Conservation (phyloP, 1,140 invertebrate species). For the Dendrolimus punctatus region DNA sequence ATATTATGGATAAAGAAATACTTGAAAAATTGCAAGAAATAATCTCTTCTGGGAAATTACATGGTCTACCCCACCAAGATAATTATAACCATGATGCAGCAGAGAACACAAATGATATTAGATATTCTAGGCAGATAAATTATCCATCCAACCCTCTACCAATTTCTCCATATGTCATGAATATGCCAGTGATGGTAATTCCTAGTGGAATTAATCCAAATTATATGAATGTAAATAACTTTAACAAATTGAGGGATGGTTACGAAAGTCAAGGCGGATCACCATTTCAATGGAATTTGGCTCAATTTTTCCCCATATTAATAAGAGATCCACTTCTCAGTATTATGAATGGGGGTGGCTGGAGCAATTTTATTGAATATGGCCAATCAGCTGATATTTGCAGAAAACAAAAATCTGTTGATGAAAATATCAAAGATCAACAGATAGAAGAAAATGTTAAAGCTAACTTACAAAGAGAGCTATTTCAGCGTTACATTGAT, state of each 20-base stretch:
- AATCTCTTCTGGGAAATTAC: slow-evolving; percentile 41
- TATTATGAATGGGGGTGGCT: slow-evolving; percentile 58
- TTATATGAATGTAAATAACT: slow-evolving; percentile 15
- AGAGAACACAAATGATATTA: slow-evolving; percentile 21
- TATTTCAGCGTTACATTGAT: slow-evolving; percentile 7
- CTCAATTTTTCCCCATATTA: slow-evolving; percentile 70
- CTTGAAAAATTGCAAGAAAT: slow-evolving; percentile 48
- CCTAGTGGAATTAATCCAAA: slow-evolving; percentile 15
- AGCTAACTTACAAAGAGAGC: slow-evolving; percentile 13
- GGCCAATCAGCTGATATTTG: slow-evolving; percentile 72
- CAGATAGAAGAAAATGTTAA: slow-evolving; percentile 7
- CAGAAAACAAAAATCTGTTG: slow-evolving; percentile 41
- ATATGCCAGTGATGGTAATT: slow-evolving; percentile 43
- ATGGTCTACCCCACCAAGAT: slow-evolving; percentile 12
- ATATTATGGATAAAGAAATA: slow-evolving; percentile 37
- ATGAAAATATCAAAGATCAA: slow-evolving; percentile 11
- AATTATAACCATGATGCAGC: slow-evolving; percentile 22
- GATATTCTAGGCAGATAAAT: slow-evolving; percentile 31
- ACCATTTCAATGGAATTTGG: slow-evolving; percentile 56
- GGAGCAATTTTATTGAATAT: slow-evolving; percentile 73
- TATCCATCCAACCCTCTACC: slow-evolving; percentile 18
- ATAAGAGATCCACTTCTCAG: slow-evolving; percentile 73
- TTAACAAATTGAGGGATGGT: slow-evolving; percentile 2
- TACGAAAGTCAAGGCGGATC: no score
- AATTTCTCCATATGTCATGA: slow-evolving; percentile 35